Evolutionary conservation across 2,888 invertebrate genomes (phyloP), one percentile per base, ranked within the genome.

Genomic region (Dasypolia templi): DNA sequence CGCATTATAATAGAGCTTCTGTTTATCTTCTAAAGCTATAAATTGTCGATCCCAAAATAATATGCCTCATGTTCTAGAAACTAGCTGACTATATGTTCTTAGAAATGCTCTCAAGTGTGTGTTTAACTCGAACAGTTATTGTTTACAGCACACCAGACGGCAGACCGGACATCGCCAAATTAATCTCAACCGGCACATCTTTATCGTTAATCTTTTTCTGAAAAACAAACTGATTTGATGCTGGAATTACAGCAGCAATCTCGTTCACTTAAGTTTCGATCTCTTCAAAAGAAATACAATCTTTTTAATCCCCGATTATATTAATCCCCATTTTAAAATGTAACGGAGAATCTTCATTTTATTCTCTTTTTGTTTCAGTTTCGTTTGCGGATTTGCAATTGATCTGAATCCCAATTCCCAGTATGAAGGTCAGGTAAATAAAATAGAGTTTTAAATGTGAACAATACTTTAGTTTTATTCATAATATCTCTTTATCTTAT

Each of bases 391-490:
- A 56, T 71, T n/a, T n/a, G 32, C 44, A 35, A 53, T 39, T 49
- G 44, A 65, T 71, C 46, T n/a, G 19, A 55, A 39, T 32, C 63
- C 46, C 59, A 74, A 12, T 74, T 64, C 67, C 66, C 65, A 49
- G 59, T 64, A 71, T 22, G 35, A 66, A 71, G 71, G 83, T 77
- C 71, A 89, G 91, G 90, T 90, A 86, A 94, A 93, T 88, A 89
- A 87, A 87, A 87, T 84, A 70, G 75, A 79, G 72, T 76, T 87
- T 89, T 83, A 84, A 86, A 89, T 91, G 88, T 91, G 91, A 92
- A 93, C 93, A 93, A 93, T 93, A 92, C 82, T 91, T 92, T 91
- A 91, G 90, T 93, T 94, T 89, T 92, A 89, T 91, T 89, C 86
- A 91, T 89, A 76, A 94, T 94, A 93, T 90, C 91, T 91, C 92